These are phyloP conservation scores for Sarcoramphus papa DNA, from an alignment of 2,797 vertebrate species.

Conservation along the genomic window DNA sequence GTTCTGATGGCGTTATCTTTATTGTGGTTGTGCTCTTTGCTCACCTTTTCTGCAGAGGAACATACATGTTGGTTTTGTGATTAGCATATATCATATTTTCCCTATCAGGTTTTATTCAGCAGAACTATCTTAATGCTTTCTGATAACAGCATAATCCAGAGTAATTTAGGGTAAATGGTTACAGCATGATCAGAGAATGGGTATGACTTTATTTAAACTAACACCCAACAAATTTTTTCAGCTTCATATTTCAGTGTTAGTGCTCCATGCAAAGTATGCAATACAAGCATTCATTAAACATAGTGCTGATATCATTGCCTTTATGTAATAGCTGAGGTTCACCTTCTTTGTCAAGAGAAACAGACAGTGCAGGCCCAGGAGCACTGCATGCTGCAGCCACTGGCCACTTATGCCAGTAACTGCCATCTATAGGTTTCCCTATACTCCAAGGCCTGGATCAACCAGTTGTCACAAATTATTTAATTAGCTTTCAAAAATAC, in stretches of 20 bases:
- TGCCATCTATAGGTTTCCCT: slow-evolving; percentile 25
- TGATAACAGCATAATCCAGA: background rate
- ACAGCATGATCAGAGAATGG: background rate
- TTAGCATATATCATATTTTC: background rate
- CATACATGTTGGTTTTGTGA: background rate
- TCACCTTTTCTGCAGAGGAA: slow-evolving; percentile 91
- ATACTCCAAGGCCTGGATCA: background rate
- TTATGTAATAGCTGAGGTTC: background rate
- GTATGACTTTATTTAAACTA: background rate
- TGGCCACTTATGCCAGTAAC: slow-evolving; percentile 13
- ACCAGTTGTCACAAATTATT: slow-evolving; percentile 57
- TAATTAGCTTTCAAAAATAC: slow-evolving; percentile 63
- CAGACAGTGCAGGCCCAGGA: background rate
- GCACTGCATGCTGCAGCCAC: background rate
- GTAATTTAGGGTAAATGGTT: background rate
- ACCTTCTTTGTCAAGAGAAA: background rate
- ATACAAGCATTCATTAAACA: background rate
- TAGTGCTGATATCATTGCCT: background rate
- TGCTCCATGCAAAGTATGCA: background rate
- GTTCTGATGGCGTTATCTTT: slow-evolving; percentile 88
- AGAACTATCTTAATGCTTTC: background rate
- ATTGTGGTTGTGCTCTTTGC: slow-evolving; percentile 94
- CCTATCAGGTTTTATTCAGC: background rate
- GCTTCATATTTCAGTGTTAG: background rate
- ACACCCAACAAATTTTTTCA: background rate